phyloP scores from a whole-genome alignment of 1,140 invertebrate species.

The Brachionus angularis region DNA sequence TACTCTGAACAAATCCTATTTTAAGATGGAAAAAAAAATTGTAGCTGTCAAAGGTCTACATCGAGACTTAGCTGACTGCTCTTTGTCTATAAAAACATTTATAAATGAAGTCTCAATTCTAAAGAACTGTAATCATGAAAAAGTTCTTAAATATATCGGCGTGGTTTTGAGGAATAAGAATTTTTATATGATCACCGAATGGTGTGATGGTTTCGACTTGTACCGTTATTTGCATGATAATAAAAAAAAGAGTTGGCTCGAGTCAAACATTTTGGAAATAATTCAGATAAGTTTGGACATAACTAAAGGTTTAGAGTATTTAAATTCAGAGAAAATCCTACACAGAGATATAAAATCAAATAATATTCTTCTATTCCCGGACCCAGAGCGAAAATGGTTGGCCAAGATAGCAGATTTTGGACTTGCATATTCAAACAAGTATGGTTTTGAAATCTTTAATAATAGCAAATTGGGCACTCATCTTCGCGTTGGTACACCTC shows the following conservation, averaged over 20 bases:
- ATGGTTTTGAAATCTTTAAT: conserved; percentile 22
- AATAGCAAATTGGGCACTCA: neutral
- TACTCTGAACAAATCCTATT: neutral
- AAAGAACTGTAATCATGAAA: conserved; percentile 5
- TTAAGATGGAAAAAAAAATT: neutral
- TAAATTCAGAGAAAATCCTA: neutral
- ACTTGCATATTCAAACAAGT: neutral
- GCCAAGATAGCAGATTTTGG: neutral
- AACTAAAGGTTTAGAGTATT: neutral
- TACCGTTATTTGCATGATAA: neutral
- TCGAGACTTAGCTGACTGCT: neutral
- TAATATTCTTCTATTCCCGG: neutral
- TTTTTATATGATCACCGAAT: neutral
- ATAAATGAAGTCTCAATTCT: neutral
- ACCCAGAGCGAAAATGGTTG: neutral
- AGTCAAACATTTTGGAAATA: neutral
- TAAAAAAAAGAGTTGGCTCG: neutral
- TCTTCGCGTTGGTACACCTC: conserved; percentile 10
- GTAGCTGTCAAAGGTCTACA: neutral
- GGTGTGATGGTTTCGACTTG: neutral
- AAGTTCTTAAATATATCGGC: neutral
- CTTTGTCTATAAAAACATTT: neutral
- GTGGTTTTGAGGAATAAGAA: neutral
- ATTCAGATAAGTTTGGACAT: neutral
- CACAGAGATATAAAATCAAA: conserved; percentile 5